These are phyloP conservation scores for Eleutherodactylus coqui DNA, from an alignment of 2,797 vertebrate genomes.

Conservation along the genomic window DNA sequence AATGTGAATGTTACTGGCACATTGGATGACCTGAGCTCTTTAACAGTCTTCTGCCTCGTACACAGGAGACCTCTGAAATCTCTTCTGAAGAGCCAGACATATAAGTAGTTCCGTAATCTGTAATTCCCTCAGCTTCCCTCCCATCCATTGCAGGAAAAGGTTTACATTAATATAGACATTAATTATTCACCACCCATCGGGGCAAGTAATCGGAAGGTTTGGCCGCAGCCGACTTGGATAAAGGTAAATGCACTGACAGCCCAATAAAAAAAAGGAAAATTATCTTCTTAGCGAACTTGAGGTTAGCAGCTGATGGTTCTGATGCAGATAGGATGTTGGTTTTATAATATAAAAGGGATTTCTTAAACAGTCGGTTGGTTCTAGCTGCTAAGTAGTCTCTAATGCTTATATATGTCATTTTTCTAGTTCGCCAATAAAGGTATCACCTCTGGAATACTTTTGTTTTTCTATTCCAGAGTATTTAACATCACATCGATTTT, in stretches of 20 bases:
- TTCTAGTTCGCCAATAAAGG: too few species aligned
- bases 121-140: slow-evolving; percentile 53
- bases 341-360: neutral
- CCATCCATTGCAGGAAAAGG: slow-evolving; percentile 54
- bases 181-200: slow-evolving; percentile 47
- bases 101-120: slow-evolving; percentile 62
- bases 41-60: slow-evolving; percentile 45
- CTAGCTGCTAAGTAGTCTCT: neutral
- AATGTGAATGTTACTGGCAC: slow-evolving; percentile 53
- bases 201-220: slow-evolving; percentile 43
- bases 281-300: slow-evolving; percentile 22
- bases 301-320: slow-evolving; percentile 6
- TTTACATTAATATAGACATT: slow-evolving; percentile 59
- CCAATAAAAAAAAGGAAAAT: slow-evolving; percentile 17
- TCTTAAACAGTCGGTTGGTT: neutral
- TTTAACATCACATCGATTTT: too few species aligned
- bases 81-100: slow-evolving; percentile 40
- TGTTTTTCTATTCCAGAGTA: too few species aligned
- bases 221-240: slow-evolving; percentile 19
- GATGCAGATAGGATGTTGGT: slow-evolving; percentile 21
- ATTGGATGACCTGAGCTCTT: slow-evolving; percentile 49
- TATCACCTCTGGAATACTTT: too few species aligned
- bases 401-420: too few species aligned
- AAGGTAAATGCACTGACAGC: slow-evolving; percentile 45
- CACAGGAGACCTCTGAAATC: slow-evolving; percentile 48